These are phyloP conservation scores for Coptotermes formosanus DNA, from an alignment of 1,140 invertebrate genomes.

Conservation along the genomic window DNA sequence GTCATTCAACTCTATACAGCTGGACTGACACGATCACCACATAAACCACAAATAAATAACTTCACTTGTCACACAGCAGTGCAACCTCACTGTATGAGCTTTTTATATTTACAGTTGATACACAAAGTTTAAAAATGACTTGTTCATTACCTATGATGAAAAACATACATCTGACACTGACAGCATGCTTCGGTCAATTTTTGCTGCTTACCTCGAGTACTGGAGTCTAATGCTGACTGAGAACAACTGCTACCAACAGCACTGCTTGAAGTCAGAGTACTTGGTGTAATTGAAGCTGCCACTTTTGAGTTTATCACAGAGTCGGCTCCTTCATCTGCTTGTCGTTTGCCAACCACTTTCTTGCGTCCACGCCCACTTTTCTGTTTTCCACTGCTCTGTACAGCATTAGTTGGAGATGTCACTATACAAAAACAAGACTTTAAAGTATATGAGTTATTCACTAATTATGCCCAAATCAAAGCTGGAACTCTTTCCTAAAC, in stretches of 20 bases:
- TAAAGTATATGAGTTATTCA: neutral
- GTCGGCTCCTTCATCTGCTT: neutral
- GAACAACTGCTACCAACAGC: neutral
- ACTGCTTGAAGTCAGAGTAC: neutral
- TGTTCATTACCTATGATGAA: too few relatives aligned
- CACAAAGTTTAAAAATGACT: too few relatives aligned
- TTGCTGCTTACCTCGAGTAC: neutral
- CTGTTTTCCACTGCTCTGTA: neutral
- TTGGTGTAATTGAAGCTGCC: neutral
- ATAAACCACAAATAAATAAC: too few relatives aligned
- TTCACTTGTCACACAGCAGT: too few relatives aligned
- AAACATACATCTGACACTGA: too few relatives aligned
- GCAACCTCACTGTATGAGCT: too few relatives aligned
- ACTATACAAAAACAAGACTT: neutral
- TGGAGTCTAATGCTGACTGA: neutral
- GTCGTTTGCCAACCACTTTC: neutral
- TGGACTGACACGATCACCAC: too few relatives aligned
- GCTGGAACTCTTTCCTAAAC: too few relatives aligned
- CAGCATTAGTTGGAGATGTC: neutral
- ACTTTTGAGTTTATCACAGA: neutral
- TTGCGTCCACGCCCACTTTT: slow-evolving; percentile 13
- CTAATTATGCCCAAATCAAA: neutral
- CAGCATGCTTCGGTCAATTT: too few relatives aligned
- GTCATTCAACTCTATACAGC: too few relatives aligned
- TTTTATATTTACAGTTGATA: too few relatives aligned